A percentile compares a stretch with the other conserved stretches of the same genome.
phyloP scores from a whole-genome alignment of 2,797 vertebrate genomes.

The Gallinago nigripennis region DNA sequence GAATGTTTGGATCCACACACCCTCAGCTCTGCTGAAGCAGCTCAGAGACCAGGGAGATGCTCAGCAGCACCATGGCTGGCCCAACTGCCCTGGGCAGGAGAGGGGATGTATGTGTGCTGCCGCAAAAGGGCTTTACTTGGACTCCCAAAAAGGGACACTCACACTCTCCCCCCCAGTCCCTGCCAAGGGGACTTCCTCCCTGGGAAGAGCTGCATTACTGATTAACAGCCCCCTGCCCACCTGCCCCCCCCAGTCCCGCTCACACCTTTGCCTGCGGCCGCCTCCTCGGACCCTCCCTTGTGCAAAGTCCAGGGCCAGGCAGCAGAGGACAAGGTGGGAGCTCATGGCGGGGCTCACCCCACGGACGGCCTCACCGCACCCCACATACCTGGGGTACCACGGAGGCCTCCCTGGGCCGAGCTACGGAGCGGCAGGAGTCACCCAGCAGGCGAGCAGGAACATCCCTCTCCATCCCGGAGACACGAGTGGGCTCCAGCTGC shows the following conservation, averaged over 20 bases:
- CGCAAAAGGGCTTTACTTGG: background rate
- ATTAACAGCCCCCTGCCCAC: background rate
- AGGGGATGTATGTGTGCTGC: background rate
- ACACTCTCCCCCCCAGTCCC: accelerated
- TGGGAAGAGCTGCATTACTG: background rate
- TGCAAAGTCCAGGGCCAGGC: background rate
- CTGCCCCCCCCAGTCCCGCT: background rate
- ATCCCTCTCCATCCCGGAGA: background rate
- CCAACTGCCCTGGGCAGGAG: background rate
- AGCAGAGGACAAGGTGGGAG: background rate
- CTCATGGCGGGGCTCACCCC: background rate
- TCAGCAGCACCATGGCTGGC: accelerated
- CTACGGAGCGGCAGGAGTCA: accelerated
- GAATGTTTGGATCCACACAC: accelerated
- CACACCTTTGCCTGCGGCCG: background rate
- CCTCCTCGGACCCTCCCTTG: background rate
- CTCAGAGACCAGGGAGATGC: background rate
- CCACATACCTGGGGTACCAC: background rate
- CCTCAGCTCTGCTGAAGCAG: background rate
- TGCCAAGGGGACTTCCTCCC: background rate
- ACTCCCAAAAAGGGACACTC: background rate
- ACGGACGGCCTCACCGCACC: background rate
- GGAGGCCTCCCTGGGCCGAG: accelerated
- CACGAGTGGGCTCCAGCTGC: background rate
- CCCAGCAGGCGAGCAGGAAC: accelerated